A percentile compares a stretch with the other conserved stretches of the same genome.
Conservation (phyloP, 2,797 vertebrate species). For the Galago senegalensis region DNA sequence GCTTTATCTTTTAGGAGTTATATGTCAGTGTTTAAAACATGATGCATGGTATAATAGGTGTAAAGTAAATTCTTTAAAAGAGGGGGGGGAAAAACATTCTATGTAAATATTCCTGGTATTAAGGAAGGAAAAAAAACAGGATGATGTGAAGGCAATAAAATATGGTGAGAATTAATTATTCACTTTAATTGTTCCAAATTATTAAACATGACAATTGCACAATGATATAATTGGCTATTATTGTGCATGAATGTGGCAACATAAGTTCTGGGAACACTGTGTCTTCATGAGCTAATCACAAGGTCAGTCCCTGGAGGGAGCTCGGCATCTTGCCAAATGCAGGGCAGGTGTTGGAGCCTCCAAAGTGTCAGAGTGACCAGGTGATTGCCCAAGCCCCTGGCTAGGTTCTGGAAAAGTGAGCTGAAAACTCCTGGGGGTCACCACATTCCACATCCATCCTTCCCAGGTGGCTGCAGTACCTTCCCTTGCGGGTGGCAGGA, state of each 20-base stretch:
- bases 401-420: background rate
- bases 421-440: background rate
- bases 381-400: background rate
- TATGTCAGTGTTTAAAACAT: too few species aligned
- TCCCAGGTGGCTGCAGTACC: background rate
- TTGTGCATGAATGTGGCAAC: background rate
- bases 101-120: background rate
- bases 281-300: background rate
- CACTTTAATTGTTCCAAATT: conserved; percentile 7
- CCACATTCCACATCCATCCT: background rate
- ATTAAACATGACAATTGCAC: background rate
- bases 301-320: background rate
- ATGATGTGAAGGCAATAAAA: background rate
- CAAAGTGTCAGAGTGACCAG: background rate
- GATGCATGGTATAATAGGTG: too few species aligned
- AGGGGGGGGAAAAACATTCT: background rate
- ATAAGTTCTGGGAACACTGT: background rate
- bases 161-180: background rate
- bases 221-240: background rate
- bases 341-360: background rate
- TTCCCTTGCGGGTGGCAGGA: background rate
- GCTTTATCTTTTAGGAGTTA: too few species aligned
- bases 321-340: background rate
- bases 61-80: too few species aligned
- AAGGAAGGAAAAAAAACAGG: conserved; percentile 19